Conservation (phyloP, 2,888 invertebrate species). For the Eristalinus aeneus region DNA sequence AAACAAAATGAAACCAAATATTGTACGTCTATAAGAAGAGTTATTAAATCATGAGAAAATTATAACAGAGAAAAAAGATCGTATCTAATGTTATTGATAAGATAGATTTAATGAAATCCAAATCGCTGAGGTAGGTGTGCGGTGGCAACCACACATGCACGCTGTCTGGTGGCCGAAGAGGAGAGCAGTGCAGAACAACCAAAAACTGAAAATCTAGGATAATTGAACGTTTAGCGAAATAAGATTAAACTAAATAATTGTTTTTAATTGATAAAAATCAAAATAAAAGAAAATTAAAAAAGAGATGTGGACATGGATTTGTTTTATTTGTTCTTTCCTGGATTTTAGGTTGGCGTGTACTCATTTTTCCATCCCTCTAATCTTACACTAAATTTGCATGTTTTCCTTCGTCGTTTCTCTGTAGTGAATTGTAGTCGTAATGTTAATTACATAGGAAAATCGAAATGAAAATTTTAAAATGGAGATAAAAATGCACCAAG, state of each 20-base stretch:
- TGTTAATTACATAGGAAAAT: too few relatives aligned
- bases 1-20: constrained; percentile 23
- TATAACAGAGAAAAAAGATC: constrained; percentile 23
- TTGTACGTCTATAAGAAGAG: not conserved
- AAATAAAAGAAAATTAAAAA: constrained; percentile 57
- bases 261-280: constrained; percentile 69
- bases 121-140: constrained; percentile 8
- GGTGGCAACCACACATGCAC: constrained; percentile 2
- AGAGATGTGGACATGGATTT: constrained; percentile 45
- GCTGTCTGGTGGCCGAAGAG: constrained; percentile 28
- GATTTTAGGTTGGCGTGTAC: too few relatives aligned
- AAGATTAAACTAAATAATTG: constrained; percentile 69
- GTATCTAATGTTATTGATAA: constrained; percentile 62
- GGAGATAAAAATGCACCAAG: too few relatives aligned
- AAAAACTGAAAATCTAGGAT: constrained; percentile 41
- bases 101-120: constrained; percentile 40
- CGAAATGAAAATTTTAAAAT: too few relatives aligned
- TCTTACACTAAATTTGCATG: too few relatives aligned
- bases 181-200: constrained; percentile 27
- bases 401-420: too few relatives aligned
- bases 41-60: not conserved
- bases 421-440: too few relatives aligned
- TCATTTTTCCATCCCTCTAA: too few relatives aligned
- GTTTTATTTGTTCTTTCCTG: too few relatives aligned
- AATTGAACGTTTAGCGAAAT: constrained; percentile 62